Conservation (phyloP, 92 coral and sea anemone species). For the Phenganax subtilis region DNA sequence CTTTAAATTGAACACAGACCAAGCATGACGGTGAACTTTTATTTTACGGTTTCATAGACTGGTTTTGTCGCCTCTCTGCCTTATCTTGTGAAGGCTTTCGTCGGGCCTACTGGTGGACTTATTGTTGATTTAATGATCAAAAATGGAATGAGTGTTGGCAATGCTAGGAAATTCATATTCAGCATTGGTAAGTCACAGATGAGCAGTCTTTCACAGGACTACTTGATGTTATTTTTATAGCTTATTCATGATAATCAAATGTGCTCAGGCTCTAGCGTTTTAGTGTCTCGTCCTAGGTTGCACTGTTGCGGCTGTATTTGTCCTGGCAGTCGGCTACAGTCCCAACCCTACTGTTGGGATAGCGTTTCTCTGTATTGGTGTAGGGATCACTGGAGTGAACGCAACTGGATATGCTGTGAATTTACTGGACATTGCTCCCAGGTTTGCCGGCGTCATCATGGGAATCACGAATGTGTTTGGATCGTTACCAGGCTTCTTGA, state of each 20-base stretch:
- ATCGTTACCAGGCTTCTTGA: constrained; percentile 93
- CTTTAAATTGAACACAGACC: too few species aligned
- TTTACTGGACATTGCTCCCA: constrained; percentile 97
- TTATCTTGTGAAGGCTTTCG: constrained; percentile 85
- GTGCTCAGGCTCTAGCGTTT: neutral
- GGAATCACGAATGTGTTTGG: constrained; percentile 98
- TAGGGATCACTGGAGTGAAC: constrained; percentile 93
- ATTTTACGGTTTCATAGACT: constrained; percentile 50
- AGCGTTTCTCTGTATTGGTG: constrained; percentile 85
- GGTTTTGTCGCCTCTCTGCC: constrained; percentile 98
- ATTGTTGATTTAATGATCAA: constrained; percentile 91
- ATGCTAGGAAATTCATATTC: constrained; percentile 85
- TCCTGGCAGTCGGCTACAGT: constrained; percentile 84
- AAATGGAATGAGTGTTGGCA: constrained; percentile 78
- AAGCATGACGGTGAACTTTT: neutral
- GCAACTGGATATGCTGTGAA: constrained; percentile 99
- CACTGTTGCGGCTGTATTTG: constrained; percentile 79
- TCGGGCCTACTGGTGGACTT: constrained; percentile 93
- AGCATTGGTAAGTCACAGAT: constrained; percentile 66
- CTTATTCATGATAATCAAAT: too few species aligned
- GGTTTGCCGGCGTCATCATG: constrained; percentile 97
- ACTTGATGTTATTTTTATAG: too few species aligned
- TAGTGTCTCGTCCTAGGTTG: constrained; percentile 58
- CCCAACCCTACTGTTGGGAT: constrained; percentile 64
- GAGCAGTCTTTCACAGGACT: too few species aligned